A percentile compares a stretch with the other conserved stretches of the same genome.
phyloP scores from a whole-genome alignment of 2,797 vertebrate genomes.

The Nothura maculosa region DNA sequence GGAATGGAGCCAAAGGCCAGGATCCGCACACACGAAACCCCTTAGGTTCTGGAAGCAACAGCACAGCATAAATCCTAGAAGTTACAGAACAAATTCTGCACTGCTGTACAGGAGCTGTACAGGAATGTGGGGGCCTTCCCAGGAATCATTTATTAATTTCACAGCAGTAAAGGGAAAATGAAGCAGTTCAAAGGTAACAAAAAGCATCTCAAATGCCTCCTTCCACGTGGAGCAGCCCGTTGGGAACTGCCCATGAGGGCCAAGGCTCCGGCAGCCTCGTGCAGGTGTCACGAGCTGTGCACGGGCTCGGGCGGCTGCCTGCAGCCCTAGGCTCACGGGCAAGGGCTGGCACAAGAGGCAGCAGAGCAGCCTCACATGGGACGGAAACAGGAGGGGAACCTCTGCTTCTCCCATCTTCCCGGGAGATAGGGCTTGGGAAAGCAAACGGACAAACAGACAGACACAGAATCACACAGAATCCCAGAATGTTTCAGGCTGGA shows the following conservation, averaged over 20 bases:
- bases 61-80: not conserved
- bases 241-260: no score
- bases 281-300: no score
- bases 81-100: not conserved
- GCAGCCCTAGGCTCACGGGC: not conserved
- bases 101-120: not conserved
- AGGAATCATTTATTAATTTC: constrained; percentile 12
- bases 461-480: no score
- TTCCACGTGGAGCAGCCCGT: not conserved
- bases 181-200: not conserved
- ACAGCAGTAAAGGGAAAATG: not conserved
- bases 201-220: not conserved
- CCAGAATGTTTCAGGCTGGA: no score
- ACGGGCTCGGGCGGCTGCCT: no score
- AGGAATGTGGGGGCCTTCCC: not conserved
- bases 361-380: not conserved
- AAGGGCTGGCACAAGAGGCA: not conserved
- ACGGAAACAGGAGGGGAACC: not conserved
- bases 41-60: not conserved
- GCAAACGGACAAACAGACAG: no score
- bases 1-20: constrained; percentile 77
- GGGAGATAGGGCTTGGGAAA: not conserved
- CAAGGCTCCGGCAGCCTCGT: no score
- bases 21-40: constrained; percentile 50
- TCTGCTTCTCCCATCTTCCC: not conserved